Percentiles rank a stretch among this genome's conserved stretches.
Conservation (phyloP, 2,797 vertebrate species). For the Leptodactylus fallax region DNA sequence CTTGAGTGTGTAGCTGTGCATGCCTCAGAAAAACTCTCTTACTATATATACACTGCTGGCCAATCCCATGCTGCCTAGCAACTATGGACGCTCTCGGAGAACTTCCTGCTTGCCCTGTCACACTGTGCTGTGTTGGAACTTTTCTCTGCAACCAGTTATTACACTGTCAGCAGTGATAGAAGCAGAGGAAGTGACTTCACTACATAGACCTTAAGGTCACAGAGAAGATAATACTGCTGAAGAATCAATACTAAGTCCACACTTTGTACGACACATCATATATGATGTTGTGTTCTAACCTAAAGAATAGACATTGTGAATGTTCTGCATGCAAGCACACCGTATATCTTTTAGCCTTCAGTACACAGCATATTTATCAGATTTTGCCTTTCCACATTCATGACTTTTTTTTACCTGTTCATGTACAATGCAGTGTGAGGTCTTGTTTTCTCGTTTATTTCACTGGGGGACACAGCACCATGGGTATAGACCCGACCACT, state of each 20-base stretch:
- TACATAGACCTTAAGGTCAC: background rate
- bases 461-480: too few relatives aligned
- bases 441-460: too few relatives aligned
- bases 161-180: constrained; percentile 29
- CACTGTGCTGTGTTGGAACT: constrained; percentile 43
- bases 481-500: too few relatives aligned
- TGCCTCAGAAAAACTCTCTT: background rate
- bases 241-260: background rate
- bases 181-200: constrained; percentile 46
- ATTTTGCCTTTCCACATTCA: too few relatives aligned
- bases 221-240: background rate
- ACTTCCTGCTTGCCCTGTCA: constrained; percentile 50
- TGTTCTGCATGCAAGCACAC: too few relatives aligned
- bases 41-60: constrained; percentile 42
- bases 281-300: too few relatives aligned
- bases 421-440: too few relatives aligned
- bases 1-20: constrained; percentile 6
- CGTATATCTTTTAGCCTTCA: too few relatives aligned
- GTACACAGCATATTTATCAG: too few relatives aligned
- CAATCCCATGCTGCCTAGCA: constrained; percentile 29
- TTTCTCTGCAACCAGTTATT: background rate
- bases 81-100: background rate
- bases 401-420: too few relatives aligned
- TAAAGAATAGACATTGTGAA: too few relatives aligned
- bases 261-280: too few relatives aligned